phyloP scores from a whole-genome alignment of 2,888 invertebrate genomes.

The Eubasilissa splendida region DNA sequence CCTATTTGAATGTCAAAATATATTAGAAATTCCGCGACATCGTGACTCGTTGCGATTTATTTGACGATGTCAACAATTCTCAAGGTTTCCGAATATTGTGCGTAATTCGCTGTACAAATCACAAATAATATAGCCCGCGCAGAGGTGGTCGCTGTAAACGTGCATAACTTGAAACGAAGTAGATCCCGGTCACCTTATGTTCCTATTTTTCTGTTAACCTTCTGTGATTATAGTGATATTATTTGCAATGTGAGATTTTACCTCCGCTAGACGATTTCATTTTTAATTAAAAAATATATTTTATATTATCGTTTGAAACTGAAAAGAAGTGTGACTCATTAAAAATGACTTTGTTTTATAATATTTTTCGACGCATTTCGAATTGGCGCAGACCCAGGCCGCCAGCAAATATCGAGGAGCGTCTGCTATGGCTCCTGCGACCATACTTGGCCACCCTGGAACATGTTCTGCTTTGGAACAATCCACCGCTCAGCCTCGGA shows the following conservation, averaged over 20 bases:
- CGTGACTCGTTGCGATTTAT: constrained; percentile 33
- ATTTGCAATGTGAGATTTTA: constrained; percentile 1
- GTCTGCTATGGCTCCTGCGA: constrained; percentile 54
- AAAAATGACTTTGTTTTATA: constrained; percentile 29
- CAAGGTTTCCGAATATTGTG: constrained; percentile 35
- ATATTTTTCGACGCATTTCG: constrained; percentile 26
- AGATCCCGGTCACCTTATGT: constrained; percentile 3
- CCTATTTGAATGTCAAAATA: constrained; percentile 34
- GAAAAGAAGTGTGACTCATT: constrained; percentile 15
- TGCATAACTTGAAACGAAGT: constrained; percentile 6
- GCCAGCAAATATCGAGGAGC: constrained; percentile 49
- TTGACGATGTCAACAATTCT: constrained; percentile 38
- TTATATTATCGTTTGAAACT: background rate
- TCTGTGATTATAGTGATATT: constrained; percentile 12
- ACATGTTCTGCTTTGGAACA: constrained; percentile 53
- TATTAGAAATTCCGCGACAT: constrained; percentile 21
- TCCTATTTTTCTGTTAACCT: constrained; percentile 16
- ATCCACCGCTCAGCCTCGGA: constrained; percentile 43
- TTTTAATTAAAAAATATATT: constrained; percentile 5
- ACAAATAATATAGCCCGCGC: background rate
- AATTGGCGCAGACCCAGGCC: constrained; percentile 43
- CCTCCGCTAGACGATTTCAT: background rate
- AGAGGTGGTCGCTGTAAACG: background rate
- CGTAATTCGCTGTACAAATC: constrained; percentile 33
- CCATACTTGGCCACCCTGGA: constrained; percentile 52